phyloP scores from a whole-genome alignment of 30 jellyfish, hydroid and myxozoan species.

The Aurelia sp. region DNA sequence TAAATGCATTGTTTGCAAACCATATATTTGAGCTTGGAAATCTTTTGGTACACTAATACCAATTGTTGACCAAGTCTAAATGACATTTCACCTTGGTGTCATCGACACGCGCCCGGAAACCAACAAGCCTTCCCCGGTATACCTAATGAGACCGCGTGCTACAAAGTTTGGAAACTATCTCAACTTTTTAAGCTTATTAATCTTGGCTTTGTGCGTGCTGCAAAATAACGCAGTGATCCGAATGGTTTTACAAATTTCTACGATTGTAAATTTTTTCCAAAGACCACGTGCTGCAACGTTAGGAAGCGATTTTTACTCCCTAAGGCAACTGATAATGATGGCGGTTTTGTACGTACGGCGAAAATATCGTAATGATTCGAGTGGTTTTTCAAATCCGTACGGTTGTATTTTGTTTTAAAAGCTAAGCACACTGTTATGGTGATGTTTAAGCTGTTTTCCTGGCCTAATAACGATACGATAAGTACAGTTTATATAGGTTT shows the following conservation, averaged over 20 bases:
- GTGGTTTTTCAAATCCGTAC: constrained; percentile 34
- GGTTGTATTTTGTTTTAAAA: constrained; percentile 21
- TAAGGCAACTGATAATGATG: neutral
- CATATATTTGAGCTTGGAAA: too few relatives aligned
- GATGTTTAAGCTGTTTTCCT: neutral
- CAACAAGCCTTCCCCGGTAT: constrained; percentile 29
- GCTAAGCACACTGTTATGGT: constrained; percentile 47
- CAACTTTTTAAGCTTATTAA: neutral
- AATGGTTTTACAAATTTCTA: too few relatives aligned
- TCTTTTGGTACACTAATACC: neutral
- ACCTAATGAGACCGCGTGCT: constrained; percentile 9
- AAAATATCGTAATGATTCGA: constrained; percentile 6
- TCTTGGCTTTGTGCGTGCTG: neutral
- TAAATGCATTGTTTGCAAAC: too few relatives aligned
- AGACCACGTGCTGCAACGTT: constrained; percentile 8
- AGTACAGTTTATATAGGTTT: constrained; percentile 2
- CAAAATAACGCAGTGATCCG: neutral
- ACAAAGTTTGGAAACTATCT: neutral
- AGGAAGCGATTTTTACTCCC: neutral
- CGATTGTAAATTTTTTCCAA: too few relatives aligned
- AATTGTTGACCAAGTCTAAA: neutral
- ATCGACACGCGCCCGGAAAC: constrained; percentile 61
- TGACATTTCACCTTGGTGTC: neutral
- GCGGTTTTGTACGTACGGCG: neutral
- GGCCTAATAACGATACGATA: constrained; percentile 44